Percentiles rank a stretch among this genome's conserved stretches.
Conservation (phyloP, 1,140 invertebrate species). For the Oreohelix idahoensis region DNA sequence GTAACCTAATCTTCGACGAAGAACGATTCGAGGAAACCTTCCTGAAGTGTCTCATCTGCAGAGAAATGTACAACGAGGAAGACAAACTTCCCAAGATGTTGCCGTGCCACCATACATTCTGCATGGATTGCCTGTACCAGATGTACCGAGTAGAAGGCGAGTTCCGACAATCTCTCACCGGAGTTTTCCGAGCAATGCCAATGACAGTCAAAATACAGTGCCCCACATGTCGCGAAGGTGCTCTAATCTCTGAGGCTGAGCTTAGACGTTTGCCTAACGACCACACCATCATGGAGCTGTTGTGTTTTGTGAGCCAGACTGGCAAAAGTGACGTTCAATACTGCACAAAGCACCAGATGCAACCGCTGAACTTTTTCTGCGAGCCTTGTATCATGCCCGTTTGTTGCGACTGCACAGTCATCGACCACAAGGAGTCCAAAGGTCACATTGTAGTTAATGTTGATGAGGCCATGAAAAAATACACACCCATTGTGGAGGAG, state of each 20-base stretch:
- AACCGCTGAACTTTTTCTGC: conserved; percentile 71
- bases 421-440: conserved; percentile 66
- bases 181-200: conserved; percentile 65
- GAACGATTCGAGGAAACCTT: conserved; percentile 69
- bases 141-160: conserved; percentile 70
- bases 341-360: conserved; percentile 67
- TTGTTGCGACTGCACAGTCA: conserved; percentile 69
- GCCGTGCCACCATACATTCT: conserved; percentile 71
- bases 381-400: conserved; percentile 67
- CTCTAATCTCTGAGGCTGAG: conserved; percentile 83
- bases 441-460: conserved; percentile 69
- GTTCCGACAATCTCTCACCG: conserved; percentile 63
- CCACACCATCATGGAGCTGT: conserved; percentile 64
- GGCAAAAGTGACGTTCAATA: conserved; percentile 61
- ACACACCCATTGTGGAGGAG: conserved; percentile 64
- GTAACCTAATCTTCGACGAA: conserved; percentile 67
- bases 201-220: conserved; percentile 69
- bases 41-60: conserved; percentile 69
- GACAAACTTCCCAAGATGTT: conserved; percentile 70
- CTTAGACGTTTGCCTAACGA: conserved; percentile 66
- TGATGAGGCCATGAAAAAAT: conserved; percentile 65
- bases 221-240: conserved; percentile 93
- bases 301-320: conserved; percentile 60
- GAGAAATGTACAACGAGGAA: conserved; percentile 65
- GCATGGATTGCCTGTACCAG: conserved; percentile 75